phyloP scores from a whole-genome alignment of 2,888 invertebrate genomes.

The Drosophila sordidapex region DNA sequence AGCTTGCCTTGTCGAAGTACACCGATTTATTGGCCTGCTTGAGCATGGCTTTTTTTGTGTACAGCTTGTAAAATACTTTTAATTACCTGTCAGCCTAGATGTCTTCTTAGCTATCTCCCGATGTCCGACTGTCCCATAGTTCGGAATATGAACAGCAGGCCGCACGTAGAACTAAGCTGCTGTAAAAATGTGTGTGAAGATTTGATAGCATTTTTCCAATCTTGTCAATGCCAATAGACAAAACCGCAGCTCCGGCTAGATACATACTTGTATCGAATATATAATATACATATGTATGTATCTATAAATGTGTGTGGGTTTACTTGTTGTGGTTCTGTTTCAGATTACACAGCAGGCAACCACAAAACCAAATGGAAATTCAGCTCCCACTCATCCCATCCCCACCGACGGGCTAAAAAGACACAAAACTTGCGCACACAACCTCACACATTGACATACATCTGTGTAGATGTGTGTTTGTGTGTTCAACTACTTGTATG shows the following conservation, averaged over 20 bases:
- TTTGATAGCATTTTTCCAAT: slow-evolving; percentile 49
- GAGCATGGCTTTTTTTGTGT: slow-evolving; percentile 58
- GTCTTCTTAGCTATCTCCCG: slow-evolving; percentile 21
- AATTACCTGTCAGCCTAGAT: slow-evolving; percentile 72
- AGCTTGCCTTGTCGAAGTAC: slow-evolving; percentile 54
- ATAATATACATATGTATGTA: not conserved
- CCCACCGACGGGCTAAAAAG: slow-evolving; percentile 4
- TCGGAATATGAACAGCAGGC: slow-evolving; percentile 26
- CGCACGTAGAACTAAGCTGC: not conserved
- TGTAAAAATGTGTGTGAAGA: slow-evolving; percentile 49
- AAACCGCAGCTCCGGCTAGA: slow-evolving; percentile 31
- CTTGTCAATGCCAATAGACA: slow-evolving; percentile 56
- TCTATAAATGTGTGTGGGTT: slow-evolving; percentile 14
- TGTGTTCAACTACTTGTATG: slow-evolving; percentile 21
- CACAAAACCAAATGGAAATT: slow-evolving; percentile 63
- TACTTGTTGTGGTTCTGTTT: slow-evolving; percentile 44
- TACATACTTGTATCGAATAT: not conserved
- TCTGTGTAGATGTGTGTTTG: slow-evolving; percentile 2
- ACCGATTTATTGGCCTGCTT: slow-evolving; percentile 69
- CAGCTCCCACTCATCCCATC: slow-evolving; percentile 19
- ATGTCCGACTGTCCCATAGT: not conserved
- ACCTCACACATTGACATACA: slow-evolving; percentile 10
- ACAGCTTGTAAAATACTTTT: slow-evolving; percentile 59
- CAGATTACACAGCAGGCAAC: slow-evolving; percentile 60
- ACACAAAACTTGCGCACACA: slow-evolving; percentile 44